Percentiles rank a stretch among this genome's conserved stretches.
Evolutionary conservation across 2,797 vertebrate species (phyloP).

Genomic region (Tamandua tetradactyla): DNA sequence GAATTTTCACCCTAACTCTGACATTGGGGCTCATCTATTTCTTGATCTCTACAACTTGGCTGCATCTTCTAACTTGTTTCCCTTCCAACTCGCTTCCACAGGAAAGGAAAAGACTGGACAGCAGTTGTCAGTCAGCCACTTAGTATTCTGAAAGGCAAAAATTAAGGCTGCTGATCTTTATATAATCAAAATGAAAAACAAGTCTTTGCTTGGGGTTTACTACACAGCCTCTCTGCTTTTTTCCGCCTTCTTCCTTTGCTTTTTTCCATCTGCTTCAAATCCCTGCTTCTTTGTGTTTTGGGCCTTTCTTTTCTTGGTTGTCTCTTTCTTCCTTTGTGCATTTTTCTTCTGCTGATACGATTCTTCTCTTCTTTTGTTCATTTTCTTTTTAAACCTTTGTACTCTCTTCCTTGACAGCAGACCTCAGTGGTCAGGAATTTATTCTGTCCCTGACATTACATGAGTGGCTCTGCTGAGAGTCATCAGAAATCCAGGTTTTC

Average conservation of each 20-base stretch:
- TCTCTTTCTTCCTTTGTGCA: neutral
- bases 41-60: neutral
- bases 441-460: neutral
- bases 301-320: neutral
- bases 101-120: neutral
- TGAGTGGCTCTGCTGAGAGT: neutral
- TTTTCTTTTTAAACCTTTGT: neutral
- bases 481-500: neutral
- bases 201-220: neutral
- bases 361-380: neutral
- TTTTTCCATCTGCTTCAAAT: neutral
- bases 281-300: neutral
- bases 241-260: too few species aligned
- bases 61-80: neutral
- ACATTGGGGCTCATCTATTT: neutral
- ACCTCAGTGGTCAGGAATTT: neutral
- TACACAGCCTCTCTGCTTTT: neutral
- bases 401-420: neutral
- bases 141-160: neutral
- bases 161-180: neutral
- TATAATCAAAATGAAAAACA: neutral
- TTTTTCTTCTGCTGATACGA: neutral
- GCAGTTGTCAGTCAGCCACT: neutral
- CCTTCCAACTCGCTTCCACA: too few species aligned
- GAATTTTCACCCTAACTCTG: neutral